Percentiles rank a stretch among this genome's conserved stretches.
phyloP scores from a whole-genome alignment of 2,797 vertebrate species.

The Sebastes jordani region DNA sequence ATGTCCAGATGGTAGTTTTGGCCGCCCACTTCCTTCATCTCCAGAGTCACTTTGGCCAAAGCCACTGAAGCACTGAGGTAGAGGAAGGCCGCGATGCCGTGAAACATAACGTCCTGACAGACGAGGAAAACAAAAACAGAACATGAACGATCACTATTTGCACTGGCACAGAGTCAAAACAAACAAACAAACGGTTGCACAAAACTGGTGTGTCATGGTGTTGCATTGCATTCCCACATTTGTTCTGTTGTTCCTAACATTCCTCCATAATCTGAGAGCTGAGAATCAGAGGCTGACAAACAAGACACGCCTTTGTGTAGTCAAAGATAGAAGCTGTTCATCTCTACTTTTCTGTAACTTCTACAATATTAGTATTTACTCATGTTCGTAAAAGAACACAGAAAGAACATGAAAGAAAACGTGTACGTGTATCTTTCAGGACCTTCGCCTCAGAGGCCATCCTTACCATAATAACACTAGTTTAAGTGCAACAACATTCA shows the following conservation, averaged over 20 bases:
- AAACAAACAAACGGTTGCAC: neutral
- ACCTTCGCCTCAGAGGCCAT: too few species aligned
- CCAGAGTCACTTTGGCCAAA: constrained; percentile 71
- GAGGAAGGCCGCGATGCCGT: constrained; percentile 76
- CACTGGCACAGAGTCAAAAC: neutral
- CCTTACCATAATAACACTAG: too few species aligned
- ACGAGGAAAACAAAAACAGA: neutral
- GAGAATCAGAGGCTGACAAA: neutral
- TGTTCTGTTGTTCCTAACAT: neutral
- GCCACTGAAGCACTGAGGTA: constrained; percentile 82
- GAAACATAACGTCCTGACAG: constrained; percentile 77
- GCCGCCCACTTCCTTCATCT: fast-evolving
- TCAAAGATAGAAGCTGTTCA: too few species aligned
- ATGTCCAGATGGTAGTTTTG: constrained; percentile 72
- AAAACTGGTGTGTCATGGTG: neutral
- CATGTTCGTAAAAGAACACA: too few species aligned
- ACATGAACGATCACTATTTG: neutral
- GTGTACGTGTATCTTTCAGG: too few species aligned
- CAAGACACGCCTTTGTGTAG: too few species aligned
- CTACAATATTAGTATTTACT: too few species aligned
- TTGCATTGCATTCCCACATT: too few species aligned
- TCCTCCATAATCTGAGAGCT: neutral
- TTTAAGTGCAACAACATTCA: too few species aligned
- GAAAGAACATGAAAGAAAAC: too few species aligned
- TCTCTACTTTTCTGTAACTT: too few species aligned